Conservation (phyloP, 1,140 invertebrate genomes). For the Octopus sinensis region DNA sequence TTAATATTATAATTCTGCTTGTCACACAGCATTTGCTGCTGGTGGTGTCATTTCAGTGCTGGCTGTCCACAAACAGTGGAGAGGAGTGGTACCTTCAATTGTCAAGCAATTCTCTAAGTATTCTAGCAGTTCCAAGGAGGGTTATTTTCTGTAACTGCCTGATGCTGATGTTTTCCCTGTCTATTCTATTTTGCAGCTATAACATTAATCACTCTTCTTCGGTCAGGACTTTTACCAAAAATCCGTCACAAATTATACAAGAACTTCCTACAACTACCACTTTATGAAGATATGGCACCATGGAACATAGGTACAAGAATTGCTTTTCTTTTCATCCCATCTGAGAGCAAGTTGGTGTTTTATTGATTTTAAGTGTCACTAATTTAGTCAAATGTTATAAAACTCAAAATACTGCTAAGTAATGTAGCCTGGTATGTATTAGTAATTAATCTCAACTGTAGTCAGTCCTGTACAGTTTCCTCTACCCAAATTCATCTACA, state of each 20-base stretch:
- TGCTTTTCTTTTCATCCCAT: no score
- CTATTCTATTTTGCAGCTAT: constrained; percentile 19
- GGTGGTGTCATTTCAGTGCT: not conserved
- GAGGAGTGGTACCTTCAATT: not conserved
- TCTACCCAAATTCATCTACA: no score
- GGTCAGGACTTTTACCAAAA: constrained; percentile 23
- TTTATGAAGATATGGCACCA: constrained; percentile 29
- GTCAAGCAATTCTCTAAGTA: not conserved
- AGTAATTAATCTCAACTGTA: no score
- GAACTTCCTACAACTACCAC: constrained; percentile 23
- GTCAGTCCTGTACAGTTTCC: no score
- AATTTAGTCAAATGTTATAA: no score
- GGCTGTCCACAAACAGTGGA: not conserved
- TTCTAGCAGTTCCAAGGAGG: not conserved
- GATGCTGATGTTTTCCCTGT: not conserved
- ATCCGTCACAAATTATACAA: constrained; percentile 19
- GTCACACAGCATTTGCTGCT: not conserved
- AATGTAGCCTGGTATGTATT: no score
- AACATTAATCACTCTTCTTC: constrained; percentile 23
- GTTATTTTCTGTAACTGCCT: not conserved
- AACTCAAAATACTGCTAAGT: no score
- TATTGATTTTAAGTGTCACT: no score
- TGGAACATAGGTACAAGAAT: constrained; percentile 25
- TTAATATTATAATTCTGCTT: no score
- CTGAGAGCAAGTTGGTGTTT: no score